Evolutionary conservation across 2,113 vertebrate genomes (phyloP), one percentile per base, ranked within the genome.

Genomic region (Hemibagrus wyckioides): DNA sequence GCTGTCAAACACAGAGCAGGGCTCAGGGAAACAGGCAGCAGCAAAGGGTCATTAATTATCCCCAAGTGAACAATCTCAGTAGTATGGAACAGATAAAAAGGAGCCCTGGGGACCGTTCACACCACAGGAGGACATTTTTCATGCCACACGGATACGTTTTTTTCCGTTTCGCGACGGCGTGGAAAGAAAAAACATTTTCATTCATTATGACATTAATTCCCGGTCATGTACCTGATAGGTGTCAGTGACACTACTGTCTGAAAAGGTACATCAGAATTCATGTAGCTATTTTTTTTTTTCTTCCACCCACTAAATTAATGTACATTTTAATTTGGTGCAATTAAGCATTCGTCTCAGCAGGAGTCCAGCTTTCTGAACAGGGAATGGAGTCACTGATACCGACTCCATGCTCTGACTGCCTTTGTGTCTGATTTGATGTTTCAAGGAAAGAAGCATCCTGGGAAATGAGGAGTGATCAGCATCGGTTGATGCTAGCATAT

Each of bases 31-130:
- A 81, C 56, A 81, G 52, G 4, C 79, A 57, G 56, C 56, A 59
- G 56, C 11, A 9, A 9, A 14, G 56, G 79, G 54, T 57, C 79
- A 81, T 81, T 81, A 81, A 59, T 39, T 23, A 39, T 59, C 23
- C 79, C 79, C 56, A 81, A 81, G 79, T 81, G 79, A 59, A 54
- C 79, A 81, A 81, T 81, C 79, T 41, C 54, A 41, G 10, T 59
- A 28, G 54, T 41, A 83, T 75, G 44, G 82, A 83, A 83, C 63
- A 54, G 82, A 69, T 52, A 48, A 67, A 44, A 39, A 59, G 30
- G 10, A 59, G 56, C 54, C 56, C 39, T 54, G 28, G 79, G 54
- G 54, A 81, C 79, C 28, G 23, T 25, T 81, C 54, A 59, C 79
- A 81, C 54, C 54, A 28, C 79, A 59, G 54, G 54, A 30, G 1